Percentiles rank a stretch among this genome's conserved stretches.
Conservation (phyloP, 2,113 vertebrate species). For the Nyctibius bracteatus region DNA sequence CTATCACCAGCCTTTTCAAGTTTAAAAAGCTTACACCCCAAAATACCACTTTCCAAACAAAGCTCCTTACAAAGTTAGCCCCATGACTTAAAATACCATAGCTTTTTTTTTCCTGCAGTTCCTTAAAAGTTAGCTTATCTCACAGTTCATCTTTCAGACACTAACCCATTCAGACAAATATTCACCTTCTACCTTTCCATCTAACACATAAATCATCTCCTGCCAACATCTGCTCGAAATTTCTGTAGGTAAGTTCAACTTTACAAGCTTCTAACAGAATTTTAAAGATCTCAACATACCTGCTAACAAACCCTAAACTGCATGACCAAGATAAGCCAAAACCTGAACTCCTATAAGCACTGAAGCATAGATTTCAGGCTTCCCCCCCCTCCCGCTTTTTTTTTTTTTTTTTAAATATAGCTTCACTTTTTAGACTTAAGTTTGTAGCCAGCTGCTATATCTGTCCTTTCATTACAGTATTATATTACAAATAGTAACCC, state of each 20-base stretch:
- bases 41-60: neutral
- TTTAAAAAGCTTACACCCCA: neutral
- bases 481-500: neutral
- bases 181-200: neutral
- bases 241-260: neutral
- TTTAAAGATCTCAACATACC: neutral
- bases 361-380: neutral
- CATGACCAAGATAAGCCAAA: neutral
- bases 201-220: neutral
- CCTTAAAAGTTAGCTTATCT: neutral
- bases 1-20: neutral
- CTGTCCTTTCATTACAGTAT: neutral
- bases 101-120: neutral
- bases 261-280: neutral
- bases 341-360: neutral
- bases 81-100: neutral
- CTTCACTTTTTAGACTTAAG: neutral
- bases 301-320: neutral
- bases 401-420: neutral
- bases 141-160: neutral
- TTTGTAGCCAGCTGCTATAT: neutral
- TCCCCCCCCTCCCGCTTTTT: fast-evolving
- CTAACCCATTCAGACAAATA: neutral
- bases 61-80: neutral
- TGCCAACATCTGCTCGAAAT: neutral